Percentiles rank a stretch among this genome's conserved stretches.
Conservation (phyloP, 2,797 vertebrate species). For the Adelosebastes latens region DNA sequence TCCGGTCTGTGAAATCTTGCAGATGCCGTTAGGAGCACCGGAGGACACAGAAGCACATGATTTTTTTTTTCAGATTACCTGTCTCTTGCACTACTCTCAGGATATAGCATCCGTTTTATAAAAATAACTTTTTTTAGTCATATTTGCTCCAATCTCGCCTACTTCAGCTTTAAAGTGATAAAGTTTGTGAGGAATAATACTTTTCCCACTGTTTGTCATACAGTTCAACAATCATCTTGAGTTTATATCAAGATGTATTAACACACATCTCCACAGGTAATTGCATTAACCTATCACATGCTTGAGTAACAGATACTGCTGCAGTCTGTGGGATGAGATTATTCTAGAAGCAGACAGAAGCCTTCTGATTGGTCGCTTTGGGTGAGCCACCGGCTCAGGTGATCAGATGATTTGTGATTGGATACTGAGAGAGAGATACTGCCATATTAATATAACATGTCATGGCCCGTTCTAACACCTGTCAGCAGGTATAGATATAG, state of each 20-base stretch:
- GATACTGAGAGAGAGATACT: not conserved
- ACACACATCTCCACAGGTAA: constrained; percentile 22
- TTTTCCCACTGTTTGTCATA: not conserved
- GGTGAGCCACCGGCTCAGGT: constrained; percentile 18
- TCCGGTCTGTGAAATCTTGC: no score
- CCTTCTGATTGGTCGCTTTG: constrained; percentile 48
- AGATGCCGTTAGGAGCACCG: no score
- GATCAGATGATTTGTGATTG: constrained; percentile 50
- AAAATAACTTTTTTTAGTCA: no score
- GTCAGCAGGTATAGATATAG: not conserved
- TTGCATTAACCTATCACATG: constrained; percentile 51
- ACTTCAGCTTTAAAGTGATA: not conserved
- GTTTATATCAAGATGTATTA: not conserved
- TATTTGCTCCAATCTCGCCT: no score
- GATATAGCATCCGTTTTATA: no score
- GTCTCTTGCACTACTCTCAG: no score
- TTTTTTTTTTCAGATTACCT: no score
- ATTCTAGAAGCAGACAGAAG: constrained; percentile 38
- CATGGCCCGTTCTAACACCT: not conserved
- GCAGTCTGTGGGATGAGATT: constrained; percentile 48
- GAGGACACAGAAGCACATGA: no score
- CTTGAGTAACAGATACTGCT: constrained; percentile 53
- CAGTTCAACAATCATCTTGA: not conserved
- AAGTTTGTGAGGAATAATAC: not conserved
- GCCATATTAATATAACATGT: not conserved